Conservation (phyloP, 1,140 invertebrate genomes). For the Bombus confusus region DNA sequence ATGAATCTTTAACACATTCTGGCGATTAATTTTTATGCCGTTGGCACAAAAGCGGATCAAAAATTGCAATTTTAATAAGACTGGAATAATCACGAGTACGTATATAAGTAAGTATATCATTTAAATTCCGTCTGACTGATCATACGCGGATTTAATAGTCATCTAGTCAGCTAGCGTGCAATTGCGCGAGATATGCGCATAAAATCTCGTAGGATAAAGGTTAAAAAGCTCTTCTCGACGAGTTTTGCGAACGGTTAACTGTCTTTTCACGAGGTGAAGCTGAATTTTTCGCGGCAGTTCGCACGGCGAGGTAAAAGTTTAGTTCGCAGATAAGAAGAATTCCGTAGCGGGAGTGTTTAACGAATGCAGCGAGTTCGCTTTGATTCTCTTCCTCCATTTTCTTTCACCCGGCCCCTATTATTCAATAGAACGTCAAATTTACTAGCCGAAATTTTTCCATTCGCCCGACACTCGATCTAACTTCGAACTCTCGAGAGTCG, state of each 20-base stretch:
- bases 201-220: background rate
- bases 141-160: background rate
- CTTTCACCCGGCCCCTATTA: conserved; percentile 6
- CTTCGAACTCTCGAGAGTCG: conserved; percentile 30
- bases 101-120: background rate
- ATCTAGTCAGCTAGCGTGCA: background rate
- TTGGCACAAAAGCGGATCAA: background rate
- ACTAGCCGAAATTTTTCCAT: conserved; percentile 22
- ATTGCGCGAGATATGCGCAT: too few species aligned
- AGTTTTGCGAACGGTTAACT: background rate
- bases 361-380: conserved; percentile 7
- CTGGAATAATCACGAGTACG: background rate
- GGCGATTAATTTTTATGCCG: background rate
- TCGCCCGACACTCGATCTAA: conserved; percentile 14
- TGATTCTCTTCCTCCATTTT: background rate
- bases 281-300: background rate
- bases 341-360: conserved; percentile 26
- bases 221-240: background rate
- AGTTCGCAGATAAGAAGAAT: too few species aligned
- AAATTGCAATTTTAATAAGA: conserved; percentile 11
- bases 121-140: conserved; percentile 2
- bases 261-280: background rate
- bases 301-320: background rate
- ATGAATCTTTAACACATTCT: background rate
- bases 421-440: conserved; percentile 30